phyloP scores from a whole-genome alignment of 2,797 vertebrate genomes.

The Oreochromis mossambicus region DNA sequence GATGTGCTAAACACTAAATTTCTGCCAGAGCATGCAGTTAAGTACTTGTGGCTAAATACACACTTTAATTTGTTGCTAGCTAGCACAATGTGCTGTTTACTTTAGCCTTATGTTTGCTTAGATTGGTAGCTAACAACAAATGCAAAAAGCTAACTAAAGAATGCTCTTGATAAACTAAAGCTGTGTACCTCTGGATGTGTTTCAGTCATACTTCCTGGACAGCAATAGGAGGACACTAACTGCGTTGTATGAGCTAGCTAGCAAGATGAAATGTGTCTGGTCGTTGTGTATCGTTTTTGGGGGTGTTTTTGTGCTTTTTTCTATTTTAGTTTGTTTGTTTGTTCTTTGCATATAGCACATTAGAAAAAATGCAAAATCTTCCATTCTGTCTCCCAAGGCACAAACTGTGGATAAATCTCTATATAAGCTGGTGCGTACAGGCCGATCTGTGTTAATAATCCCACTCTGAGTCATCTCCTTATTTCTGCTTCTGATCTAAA shows the following conservation, averaged over 20 bases:
- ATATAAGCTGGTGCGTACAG: constrained; percentile 5
- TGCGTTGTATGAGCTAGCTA: not conserved
- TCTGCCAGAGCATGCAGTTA: not conserved
- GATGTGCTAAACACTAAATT: not conserved
- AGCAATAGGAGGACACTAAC: not conserved
- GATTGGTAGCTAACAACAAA: not conserved
- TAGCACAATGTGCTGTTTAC: not conserved
- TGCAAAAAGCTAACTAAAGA: not conserved
- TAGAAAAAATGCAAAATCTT: not conserved
- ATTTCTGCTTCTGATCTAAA: constrained; percentile 28
- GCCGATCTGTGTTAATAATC: constrained; percentile 42
- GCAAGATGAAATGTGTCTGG: not conserved
- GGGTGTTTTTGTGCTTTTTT: not conserved
- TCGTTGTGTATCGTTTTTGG: not conserved
- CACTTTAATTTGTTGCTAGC: not conserved
- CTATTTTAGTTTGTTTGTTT: not conserved
- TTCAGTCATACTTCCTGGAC: not conserved
- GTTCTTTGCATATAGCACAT: not conserved
- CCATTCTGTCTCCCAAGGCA: not conserved
- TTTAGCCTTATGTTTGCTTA: not conserved
- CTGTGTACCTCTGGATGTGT: not conserved
- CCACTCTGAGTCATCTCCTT: constrained; percentile 11
- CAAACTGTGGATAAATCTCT: constrained; percentile 21
- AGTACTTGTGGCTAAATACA: not conserved
- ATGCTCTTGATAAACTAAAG: not conserved